Percentiles rank a stretch among this genome's conserved stretches.
phyloP scores from a whole-genome alignment of 2,113 vertebrate species.

The Tachysurus vachellii region DNA sequence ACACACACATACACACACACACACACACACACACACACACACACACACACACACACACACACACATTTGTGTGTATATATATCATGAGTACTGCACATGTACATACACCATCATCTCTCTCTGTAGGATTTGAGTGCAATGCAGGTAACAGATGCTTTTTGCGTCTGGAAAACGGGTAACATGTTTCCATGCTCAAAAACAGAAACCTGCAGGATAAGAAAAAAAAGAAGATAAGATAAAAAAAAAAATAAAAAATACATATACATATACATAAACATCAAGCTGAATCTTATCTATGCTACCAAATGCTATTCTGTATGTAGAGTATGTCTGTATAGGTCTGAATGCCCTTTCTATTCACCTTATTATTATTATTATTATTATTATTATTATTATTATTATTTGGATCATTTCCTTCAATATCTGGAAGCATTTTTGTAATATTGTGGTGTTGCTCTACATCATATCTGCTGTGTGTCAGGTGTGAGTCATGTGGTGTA shows the following conservation, averaged over 20 bases:
- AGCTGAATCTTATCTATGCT: background rate
- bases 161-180: background rate
- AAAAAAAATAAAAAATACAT: background rate
- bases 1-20: too few relatives aligned
- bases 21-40: too few relatives aligned
- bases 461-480: background rate
- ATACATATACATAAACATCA: background rate
- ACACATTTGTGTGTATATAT: too few relatives aligned
- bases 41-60: too few relatives aligned
- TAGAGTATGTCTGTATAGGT: background rate
- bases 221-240: background rate
- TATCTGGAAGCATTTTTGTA: background rate
- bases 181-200: background rate
- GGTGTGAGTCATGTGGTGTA: slow-evolving; percentile 38
- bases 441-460: background rate
- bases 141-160: background rate
- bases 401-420: background rate
- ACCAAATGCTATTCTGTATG: background rate
- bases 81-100: background rate
- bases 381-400: background rate
- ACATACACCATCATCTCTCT: background rate
- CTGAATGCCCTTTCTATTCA: background rate
- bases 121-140: background rate
- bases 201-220: background rate
- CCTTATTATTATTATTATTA: background rate